Percentiles rank a stretch among this genome's conserved stretches.
phyloP scores from a whole-genome alignment of 2,113 vertebrate species.

The Rhea pennata region DNA sequence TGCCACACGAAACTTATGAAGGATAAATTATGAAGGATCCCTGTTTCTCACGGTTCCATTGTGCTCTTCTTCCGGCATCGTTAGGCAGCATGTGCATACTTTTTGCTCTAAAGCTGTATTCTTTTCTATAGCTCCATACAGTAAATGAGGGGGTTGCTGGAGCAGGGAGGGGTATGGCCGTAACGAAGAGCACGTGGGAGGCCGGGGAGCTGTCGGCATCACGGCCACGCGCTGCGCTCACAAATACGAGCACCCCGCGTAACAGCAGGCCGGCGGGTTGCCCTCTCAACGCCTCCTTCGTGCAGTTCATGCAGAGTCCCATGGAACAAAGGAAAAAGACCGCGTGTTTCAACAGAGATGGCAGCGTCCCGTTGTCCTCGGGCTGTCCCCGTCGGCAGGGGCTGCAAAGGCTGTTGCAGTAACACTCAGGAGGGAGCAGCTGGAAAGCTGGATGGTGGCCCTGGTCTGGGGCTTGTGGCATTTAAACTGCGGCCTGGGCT shows the following conservation, averaged over 20 bases:
- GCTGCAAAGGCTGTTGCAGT: neutral
- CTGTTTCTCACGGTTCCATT: neutral
- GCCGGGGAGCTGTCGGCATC: neutral
- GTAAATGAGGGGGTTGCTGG: neutral
- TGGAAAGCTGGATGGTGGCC: neutral
- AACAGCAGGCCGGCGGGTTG: neutral
- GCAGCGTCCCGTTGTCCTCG: neutral
- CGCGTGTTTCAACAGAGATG: neutral
- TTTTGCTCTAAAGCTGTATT: neutral
- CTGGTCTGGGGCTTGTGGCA: neutral
- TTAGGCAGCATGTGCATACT: neutral
- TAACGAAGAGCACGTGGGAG: neutral
- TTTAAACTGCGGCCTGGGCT: neutral
- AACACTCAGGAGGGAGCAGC: neutral
- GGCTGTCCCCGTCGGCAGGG: neutral
- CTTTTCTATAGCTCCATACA: neutral
- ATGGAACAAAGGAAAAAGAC: neutral
- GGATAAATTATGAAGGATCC: neutral
- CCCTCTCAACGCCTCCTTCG: neutral
- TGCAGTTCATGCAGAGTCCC: neutral
- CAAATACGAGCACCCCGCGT: neutral
- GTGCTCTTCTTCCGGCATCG: neutral
- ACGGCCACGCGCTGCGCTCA: neutral
- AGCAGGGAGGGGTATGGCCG: neutral
- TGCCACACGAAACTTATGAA: neutral